Conservation (phyloP, 2,113 vertebrate species). For the Tautogolabrus adspersus region DNA sequence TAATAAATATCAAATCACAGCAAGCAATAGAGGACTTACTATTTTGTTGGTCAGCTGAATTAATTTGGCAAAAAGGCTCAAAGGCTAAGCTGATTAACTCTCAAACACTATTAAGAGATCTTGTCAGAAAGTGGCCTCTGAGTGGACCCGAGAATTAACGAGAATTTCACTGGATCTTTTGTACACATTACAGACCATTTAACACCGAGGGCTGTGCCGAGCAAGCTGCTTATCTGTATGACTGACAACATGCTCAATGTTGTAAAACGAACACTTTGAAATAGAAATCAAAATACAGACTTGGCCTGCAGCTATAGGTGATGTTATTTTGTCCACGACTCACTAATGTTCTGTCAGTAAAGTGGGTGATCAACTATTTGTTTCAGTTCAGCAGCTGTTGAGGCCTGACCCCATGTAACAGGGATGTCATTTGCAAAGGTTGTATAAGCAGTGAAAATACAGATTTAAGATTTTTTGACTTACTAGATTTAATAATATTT, state of each 20-base stretch:
- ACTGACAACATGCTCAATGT: neutral
- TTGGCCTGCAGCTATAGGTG: too few relatives aligned
- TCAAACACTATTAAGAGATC: constrained; percentile 27
- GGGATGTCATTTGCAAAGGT: too few relatives aligned
- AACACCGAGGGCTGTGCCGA: neutral
- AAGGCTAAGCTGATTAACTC: constrained; percentile 37
- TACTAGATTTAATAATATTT: too few relatives aligned
- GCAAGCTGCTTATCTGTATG: neutral
- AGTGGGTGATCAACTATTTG: too few relatives aligned
- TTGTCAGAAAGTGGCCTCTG: constrained; percentile 1
- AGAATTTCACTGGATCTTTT: constrained; percentile 5
- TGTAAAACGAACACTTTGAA: neutral
- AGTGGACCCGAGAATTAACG: neutral
- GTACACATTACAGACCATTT: neutral
- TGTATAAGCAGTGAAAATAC: too few relatives aligned
- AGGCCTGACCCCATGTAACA: too few relatives aligned
- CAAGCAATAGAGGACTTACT: neutral
- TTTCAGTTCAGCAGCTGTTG: too few relatives aligned
- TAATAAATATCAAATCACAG: constrained; percentile 10
- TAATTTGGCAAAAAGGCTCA: constrained; percentile 31
- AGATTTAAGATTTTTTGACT: too few relatives aligned
- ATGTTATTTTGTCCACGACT: neutral
- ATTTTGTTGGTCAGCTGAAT: constrained; percentile 5
- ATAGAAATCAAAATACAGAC: neutral
- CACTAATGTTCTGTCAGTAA: too few relatives aligned